phyloP scores from a whole-genome alignment of 2,888 invertebrate genomes.

The Polyploca ridens region DNA sequence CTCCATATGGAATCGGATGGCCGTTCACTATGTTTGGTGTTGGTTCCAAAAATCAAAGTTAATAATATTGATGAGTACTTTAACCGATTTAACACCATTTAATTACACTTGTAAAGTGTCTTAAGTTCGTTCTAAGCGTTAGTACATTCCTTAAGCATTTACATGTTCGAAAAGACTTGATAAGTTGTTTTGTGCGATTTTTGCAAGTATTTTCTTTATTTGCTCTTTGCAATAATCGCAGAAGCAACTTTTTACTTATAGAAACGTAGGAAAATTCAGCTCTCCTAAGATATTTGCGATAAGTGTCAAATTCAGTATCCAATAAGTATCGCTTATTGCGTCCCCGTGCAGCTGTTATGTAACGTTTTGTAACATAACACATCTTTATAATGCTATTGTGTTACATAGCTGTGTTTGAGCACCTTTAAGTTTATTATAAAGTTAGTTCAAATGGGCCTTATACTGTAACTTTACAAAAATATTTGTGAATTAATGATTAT shows the following conservation, averaged over 20 bases:
- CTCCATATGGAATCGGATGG: no score
- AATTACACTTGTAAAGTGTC: not conserved
- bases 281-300: not conserved
- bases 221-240: not conserved
- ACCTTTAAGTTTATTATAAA: no score
- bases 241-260: not conserved
- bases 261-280: not conserved
- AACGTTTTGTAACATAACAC: no score
- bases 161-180: not conserved
- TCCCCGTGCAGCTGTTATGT: not conserved
- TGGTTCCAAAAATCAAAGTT: no score
- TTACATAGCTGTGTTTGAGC: no score
- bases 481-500: not conserved
- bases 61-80: no score
- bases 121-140: not conserved
- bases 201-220: not conserved
- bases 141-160: slow-evolving; percentile 1
- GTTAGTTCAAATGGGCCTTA: no score
- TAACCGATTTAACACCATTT: not conserved
- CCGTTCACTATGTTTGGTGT: no score
- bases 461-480: not conserved
- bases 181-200: slow-evolving; percentile 1
- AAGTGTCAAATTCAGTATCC: not conserved
- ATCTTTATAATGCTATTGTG: no score
- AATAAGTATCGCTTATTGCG: not conserved